phyloP scores from a whole-genome alignment of 2,888 invertebrate species.

The Ornithoptera alexandrae region DNA sequence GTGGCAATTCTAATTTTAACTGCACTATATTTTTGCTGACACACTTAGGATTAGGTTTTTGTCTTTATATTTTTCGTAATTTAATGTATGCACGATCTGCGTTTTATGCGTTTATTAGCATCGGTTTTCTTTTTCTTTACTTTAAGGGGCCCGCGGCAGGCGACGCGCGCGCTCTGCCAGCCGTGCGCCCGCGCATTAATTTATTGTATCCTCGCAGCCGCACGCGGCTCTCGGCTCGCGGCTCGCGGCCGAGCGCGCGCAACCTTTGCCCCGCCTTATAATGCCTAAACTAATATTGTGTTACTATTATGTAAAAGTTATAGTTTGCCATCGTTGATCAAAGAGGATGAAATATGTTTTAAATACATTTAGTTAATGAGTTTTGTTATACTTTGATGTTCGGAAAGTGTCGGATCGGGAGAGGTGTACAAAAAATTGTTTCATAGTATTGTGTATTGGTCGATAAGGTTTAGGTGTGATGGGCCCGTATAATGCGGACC shows the following conservation, averaged over 20 bases:
- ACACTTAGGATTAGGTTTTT: slow-evolving; percentile 72
- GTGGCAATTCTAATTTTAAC: slow-evolving; percentile 76
- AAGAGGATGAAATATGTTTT: slow-evolving; percentile 72
- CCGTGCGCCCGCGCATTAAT: slow-evolving; percentile 56
- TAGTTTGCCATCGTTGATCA: slow-evolving; percentile 79
- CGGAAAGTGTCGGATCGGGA: slow-evolving; percentile 54
- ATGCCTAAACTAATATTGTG: slow-evolving; percentile 74
- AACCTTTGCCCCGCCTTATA: slow-evolving; percentile 50
- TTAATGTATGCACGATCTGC: slow-evolving; percentile 79
- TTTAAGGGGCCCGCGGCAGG: slow-evolving; percentile 52
- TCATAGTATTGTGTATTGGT: slow-evolving; percentile 75
- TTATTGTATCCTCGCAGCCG: slow-evolving; percentile 44
- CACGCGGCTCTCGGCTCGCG: background rate
- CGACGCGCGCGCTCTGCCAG: slow-evolving; percentile 50
- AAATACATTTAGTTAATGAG: slow-evolving; percentile 73
- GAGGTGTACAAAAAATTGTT: slow-evolving; percentile 72
- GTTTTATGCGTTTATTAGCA: slow-evolving; percentile 63
- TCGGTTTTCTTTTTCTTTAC: slow-evolving; percentile 53
- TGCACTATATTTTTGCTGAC: slow-evolving; percentile 80
- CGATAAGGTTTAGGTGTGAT: slow-evolving; percentile 66
- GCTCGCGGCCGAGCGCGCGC: slow-evolving; percentile 41
- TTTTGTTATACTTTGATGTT: slow-evolving; percentile 73
- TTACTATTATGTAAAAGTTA: slow-evolving; percentile 71
- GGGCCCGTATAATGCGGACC: slow-evolving; percentile 42
- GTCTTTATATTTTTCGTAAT: slow-evolving; percentile 62